Evolutionary conservation across 2,797 vertebrate genomes (phyloP), one percentile per base, ranked within the genome.

Genomic region (Sebastes ruberrimus): DNA sequence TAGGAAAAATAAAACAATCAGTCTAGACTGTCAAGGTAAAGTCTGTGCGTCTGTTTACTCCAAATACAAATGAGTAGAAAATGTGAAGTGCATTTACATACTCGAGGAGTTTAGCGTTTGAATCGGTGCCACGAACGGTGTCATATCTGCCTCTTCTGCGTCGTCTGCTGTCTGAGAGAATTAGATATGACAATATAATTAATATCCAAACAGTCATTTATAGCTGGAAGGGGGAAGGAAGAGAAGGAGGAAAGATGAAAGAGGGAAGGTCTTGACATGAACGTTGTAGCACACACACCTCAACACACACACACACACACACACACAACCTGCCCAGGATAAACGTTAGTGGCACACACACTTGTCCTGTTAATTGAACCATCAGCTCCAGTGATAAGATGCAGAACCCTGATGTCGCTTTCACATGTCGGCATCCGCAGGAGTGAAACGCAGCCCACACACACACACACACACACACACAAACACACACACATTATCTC

Each of bases 301-400:
- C 18, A 52, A 53, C 63, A 74, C 63, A 16, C 33, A 61, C 33
- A 68, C 63, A 78, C 61, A 64, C 22, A 55, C 22, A 55, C 25
- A 25, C 25, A 25, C 11, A 2, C 22, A 46, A 66, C 80, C 86
- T 72, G 80, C 78, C 73, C 69, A 65, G 88, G 89, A 92, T 88
- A 83, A 89, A 89, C 30, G n/a, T 49, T 42, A 60, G 82, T 16
- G 60, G 53, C 82, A 70, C 86, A 82, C 78, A 91, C 90, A 92
- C 56, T 28, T 88, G 91, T 93, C 84, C 88, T 86, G 60, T 85
- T 94, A 92, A 94, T 92, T 94, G 89, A 95, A 94, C 88, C 89
- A 85, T 92, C 94, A 92, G 82, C 79, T 80, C 25, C 85, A 46
- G 52, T 82, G 87, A 93, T 92, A 88, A 93, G 87, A 93, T 85